A percentile compares a stretch with the other conserved stretches of the same genome.
Conservation (phyloP, 2,888 invertebrate genomes). For the Acronicta leporina region DNA sequence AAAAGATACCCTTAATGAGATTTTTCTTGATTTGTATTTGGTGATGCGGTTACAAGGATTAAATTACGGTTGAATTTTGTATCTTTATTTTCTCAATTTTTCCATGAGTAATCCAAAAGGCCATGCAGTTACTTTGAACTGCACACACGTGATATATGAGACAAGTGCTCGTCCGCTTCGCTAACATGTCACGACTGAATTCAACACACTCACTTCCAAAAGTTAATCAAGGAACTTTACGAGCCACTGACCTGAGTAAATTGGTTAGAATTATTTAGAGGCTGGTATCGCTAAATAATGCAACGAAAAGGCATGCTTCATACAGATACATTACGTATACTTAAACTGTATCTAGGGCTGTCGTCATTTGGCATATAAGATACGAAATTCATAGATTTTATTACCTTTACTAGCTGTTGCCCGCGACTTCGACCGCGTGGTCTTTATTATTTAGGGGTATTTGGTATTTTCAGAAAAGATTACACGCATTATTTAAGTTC, state of each 20-base stretch:
- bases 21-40: background rate
- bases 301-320: slow-evolving; percentile 31
- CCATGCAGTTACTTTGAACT: slow-evolving; percentile 29
- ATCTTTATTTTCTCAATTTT: slow-evolving; percentile 1
- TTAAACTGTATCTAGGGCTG: background rate
- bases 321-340: slow-evolving; percentile 7
- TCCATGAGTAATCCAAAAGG: slow-evolving; percentile 19
- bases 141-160: slow-evolving; percentile 29
- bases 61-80: too few species aligned
- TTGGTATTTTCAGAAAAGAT: too few species aligned
- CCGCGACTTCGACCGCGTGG: too few species aligned
- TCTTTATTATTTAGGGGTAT: too few species aligned
- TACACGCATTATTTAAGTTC: too few species aligned
- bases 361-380: background rate
- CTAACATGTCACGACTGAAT: slow-evolving; percentile 76
- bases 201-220: slow-evolving; percentile 68
- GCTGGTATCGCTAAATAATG: slow-evolving; percentile 61
- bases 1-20: background rate
- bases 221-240: slow-evolving; percentile 78
- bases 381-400: too few species aligned
- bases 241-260: slow-evolving; percentile 64
- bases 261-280: slow-evolving; percentile 76
- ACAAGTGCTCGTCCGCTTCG: slow-evolving; percentile 38
- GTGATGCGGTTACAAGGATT: background rate
- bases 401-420: too few species aligned